Conservation (phyloP, 2,888 invertebrate species). For the Melanophora roralis region DNA sequence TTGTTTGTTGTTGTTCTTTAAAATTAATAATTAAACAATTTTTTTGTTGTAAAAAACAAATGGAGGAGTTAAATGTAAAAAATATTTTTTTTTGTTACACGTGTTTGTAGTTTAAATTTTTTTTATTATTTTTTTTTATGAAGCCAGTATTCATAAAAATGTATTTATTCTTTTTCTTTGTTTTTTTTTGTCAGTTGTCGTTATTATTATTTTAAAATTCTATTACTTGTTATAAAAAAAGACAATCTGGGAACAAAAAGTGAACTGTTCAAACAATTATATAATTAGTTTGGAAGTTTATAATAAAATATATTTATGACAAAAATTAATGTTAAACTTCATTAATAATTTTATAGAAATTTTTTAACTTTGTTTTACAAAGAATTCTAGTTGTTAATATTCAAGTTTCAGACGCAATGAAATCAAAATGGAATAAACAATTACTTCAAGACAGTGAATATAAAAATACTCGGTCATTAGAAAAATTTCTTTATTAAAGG, state of each 20-base stretch:
- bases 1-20: conserved; percentile 37
- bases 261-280: too few species aligned
- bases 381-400: too few species aligned
- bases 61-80: conserved; percentile 22
- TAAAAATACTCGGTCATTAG: too few species aligned
- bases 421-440: too few species aligned
- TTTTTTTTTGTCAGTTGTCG: background rate
- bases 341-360: too few species aligned
- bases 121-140: background rate
- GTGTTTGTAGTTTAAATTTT: conserved; percentile 25
- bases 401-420: too few species aligned
- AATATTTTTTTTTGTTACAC: conserved; percentile 22
- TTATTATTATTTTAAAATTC: background rate
- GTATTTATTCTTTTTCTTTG: conserved; percentile 10
- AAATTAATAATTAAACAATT: conserved; percentile 36
- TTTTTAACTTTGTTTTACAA: too few species aligned
- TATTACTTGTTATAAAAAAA: background rate
- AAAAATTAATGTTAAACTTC: too few species aligned
- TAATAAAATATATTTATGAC: too few species aligned
- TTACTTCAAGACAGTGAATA: too few species aligned
- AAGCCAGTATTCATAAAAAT: conserved; percentile 8
- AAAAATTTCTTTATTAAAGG: too few species aligned
- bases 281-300: too few species aligned
- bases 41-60: conserved; percentile 11
- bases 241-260: background rate